These are phyloP conservation scores for Indicator indicator DNA, from an alignment of 2,113 vertebrate species.

Conservation along the genomic window DNA sequence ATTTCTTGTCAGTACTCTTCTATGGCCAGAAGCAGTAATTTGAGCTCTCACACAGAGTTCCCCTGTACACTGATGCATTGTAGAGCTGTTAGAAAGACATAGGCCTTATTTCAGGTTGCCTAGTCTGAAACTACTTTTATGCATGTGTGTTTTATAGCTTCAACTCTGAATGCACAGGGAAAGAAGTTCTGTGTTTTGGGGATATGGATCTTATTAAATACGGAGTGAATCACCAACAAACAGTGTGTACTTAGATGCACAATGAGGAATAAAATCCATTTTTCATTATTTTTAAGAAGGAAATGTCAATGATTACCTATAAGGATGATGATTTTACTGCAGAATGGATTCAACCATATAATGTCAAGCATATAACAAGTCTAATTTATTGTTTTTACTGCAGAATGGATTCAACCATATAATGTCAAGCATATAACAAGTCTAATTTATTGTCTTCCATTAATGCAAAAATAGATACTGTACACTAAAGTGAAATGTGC, in stretches of 20 bases:
- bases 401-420: not conserved
- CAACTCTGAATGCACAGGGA: not conserved
- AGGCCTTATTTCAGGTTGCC: not conserved
- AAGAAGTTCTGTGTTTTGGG: constrained; percentile 24
- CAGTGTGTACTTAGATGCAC: not conserved
- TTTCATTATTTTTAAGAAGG: constrained; percentile 37
- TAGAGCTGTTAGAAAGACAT: not conserved
- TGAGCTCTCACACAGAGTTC: not conserved
- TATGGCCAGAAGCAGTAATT: not conserved
- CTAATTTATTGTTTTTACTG: not conserved
- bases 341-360: not conserved
- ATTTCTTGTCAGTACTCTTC: not conserved
- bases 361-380: not conserved
- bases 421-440: not conserved
- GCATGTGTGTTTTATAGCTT: constrained; percentile 5
- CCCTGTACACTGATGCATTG: not conserved
- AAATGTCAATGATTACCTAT: not conserved
- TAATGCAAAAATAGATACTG: not conserved
- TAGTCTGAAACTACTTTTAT: not conserved
- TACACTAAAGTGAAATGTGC: not conserved
- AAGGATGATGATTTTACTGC: constrained; percentile 21
- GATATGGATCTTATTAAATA: constrained; percentile 30
- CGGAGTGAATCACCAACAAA: constrained; percentile 43
- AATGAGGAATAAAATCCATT: not conserved
- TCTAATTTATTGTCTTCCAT: not conserved